Base-by-base conservation (phyloP, 2,113 vertebrate species). In the Platichthys stellatus region DNA sequence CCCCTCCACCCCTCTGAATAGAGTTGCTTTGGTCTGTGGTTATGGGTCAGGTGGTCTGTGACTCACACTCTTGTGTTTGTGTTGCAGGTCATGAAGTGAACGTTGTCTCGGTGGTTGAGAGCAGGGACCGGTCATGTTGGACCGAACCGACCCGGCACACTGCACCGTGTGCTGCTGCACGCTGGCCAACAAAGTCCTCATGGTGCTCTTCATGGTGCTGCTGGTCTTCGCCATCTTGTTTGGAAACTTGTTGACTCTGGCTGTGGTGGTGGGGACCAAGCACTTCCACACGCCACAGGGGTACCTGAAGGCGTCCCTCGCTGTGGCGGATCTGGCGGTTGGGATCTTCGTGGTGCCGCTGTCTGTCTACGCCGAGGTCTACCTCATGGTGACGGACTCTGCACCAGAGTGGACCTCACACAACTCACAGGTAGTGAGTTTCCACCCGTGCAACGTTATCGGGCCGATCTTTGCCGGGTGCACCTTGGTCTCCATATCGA, bases 401-500 rank as follows among this genome's bases (percentile, higher is more conserved):
- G 76, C 90, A 2, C 92, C 92, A 0, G 88, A 89, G 26, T 94
- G 93, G 92, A 93, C 88, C 0, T 67, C 54, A 0, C 78, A 78
- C 58, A 92, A 91, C 83, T 94, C 92, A 0, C 88, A 90, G 23
- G 62, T n/a, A 0, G 68, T 87, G n/a, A 60, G 76, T 58, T 91
- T 94, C 82, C 95, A 95, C 84, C 94, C 94, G 0, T 95, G 95
- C 60, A 90, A 69, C 59, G 20, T 95, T 0, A 91, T 95, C 0
- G 95, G 93, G 0, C 94, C 94, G 2, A 76, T 95, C 62, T 96
- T 95, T 15, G 94, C 95, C 2, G 95, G 95, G 0, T 96, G 94
- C 90, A 96, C 94, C 1, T 76, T 95, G 35, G 94, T 95, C 17
- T 96, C 95, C 68, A 95, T 95, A 38, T 93, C 92, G 0, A 96